Conservation (phyloP, 2,797 vertebrate species). For the Lagorchestes hirsutus region DNA sequence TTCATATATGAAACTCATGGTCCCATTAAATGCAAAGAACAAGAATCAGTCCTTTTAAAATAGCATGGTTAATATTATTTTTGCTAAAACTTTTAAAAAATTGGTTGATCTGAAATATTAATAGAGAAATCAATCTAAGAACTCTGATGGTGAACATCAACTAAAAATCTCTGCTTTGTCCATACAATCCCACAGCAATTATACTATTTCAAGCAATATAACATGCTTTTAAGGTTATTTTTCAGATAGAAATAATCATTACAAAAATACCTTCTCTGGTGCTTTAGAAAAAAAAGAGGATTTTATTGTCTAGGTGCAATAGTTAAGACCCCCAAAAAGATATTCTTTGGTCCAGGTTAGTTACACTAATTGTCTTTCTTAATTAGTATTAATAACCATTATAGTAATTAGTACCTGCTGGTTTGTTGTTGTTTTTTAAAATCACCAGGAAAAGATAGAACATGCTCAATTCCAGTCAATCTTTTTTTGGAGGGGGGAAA, state of each 20-base stretch:
- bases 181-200: background rate
- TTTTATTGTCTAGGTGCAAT: background rate
- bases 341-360: background rate
- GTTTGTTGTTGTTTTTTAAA: background rate
- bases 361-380: conserved; percentile 6
- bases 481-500: background rate
- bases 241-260: background rate
- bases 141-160: background rate
- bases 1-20: background rate
- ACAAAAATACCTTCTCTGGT: background rate
- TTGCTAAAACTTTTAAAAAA: background rate
- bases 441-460: background rate
- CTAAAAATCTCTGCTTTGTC: background rate
- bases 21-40: background rate
- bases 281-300: background rate
- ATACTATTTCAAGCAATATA: conserved; percentile 7
- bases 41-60: background rate
- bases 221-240: background rate
- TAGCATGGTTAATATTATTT: background rate
- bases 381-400: background rate
- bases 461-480: background rate
- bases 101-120: background rate
- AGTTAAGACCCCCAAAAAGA: background rate
- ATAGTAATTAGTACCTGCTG: background rate
- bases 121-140: background rate